Conservation (phyloP, 1,140 invertebrate genomes). For the Conus betulinus region DNA sequence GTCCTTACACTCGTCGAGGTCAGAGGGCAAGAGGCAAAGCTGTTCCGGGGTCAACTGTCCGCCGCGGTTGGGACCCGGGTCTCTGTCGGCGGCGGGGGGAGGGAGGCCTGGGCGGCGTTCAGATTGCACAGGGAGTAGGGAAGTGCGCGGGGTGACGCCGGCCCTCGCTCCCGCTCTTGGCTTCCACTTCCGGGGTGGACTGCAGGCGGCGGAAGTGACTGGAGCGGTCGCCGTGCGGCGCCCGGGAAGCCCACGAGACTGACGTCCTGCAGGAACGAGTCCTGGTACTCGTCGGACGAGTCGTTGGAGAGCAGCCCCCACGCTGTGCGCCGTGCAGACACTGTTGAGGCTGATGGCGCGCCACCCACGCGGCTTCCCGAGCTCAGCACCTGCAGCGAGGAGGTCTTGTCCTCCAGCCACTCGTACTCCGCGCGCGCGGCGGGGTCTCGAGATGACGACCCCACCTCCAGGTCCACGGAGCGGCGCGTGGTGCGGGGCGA, state of each 20-base stretch:
- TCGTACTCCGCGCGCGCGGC: constrained; percentile 41
- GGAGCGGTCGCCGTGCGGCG: not conserved
- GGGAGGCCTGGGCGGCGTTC: constrained; percentile 34
- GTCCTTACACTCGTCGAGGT: constrained; percentile 3
- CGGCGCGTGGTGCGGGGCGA: constrained; percentile 57
- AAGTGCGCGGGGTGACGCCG: constrained; percentile 28
- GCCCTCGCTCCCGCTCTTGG: not conserved
- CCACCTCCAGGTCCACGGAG: constrained; percentile 70
- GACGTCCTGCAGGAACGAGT: constrained; percentile 75
- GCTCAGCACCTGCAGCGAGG: constrained; percentile 50
- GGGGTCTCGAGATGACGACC: constrained; percentile 46
- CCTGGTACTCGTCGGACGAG: constrained; percentile 84
- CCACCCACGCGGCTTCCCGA: constrained; percentile 77
- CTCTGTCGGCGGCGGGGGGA: not conserved
- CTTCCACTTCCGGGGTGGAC: constrained; percentile 38
- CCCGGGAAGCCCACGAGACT: not conserved
- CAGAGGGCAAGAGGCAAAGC: constrained; percentile 7
- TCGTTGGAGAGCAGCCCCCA: constrained; percentile 83
- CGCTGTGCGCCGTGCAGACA: constrained; percentile 78
- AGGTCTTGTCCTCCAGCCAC: constrained; percentile 48
- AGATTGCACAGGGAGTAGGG: constrained; percentile 44
- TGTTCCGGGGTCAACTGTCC: constrained; percentile 20
- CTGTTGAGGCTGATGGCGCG: constrained; percentile 75
- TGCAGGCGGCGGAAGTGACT: constrained; percentile 34
- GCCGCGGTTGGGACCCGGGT: not conserved